Evolutionary conservation across 1,140 invertebrate genomes (phyloP), one percentile per base, ranked within the genome.

Genomic region (Eupeodes corollae): DNA sequence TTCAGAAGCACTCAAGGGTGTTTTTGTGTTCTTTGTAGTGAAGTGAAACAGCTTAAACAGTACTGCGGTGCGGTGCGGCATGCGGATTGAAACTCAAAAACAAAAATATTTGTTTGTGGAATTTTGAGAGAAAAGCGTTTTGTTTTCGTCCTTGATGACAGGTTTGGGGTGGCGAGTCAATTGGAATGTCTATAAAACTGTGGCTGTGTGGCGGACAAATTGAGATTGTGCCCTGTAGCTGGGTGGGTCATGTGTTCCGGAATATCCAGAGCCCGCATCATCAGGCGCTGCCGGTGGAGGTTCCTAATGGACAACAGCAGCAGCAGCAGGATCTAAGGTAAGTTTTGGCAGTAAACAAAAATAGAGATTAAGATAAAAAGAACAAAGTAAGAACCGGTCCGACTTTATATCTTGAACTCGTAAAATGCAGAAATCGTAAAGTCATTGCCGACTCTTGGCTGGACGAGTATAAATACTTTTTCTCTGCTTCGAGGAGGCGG

Each of bases 121-220:
- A 5, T 26, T 26, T 26, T 26, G 21, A 26, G 21, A 26, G 8
- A 26, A 26, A 8, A 26, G 8, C 3, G 3, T 37, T 37, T 37
- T 10, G 3, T 37, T 37, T 37, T 37, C 11, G 35, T 37, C 15
- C 8, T 26, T 26, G 21, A 26, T 26, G 91, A 86, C 73, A 78
- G 52, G 79, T 76, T 74, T 96, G 94, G 93, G 94, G 94, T 40
- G 93, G 93, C n/a, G 94, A 98, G 73, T 97, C 98, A 73, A 78
- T 98, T 46, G 94, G 98, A 74, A 88, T 98, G 73, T 91, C 89
- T 38, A 97, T 98, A 69, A 78, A 94, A 67, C 82, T 91, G 54
- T 83, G 79, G 79, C 77, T 81, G 66, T 82, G 79, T 72, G 58
- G 85, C 47, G 84, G 88, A 43, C 70, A 73, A 47, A 68, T 91